Evolutionary conservation across 2,888 invertebrate genomes (phyloP).

Genomic region (Drosophila diplacantha): DNA sequence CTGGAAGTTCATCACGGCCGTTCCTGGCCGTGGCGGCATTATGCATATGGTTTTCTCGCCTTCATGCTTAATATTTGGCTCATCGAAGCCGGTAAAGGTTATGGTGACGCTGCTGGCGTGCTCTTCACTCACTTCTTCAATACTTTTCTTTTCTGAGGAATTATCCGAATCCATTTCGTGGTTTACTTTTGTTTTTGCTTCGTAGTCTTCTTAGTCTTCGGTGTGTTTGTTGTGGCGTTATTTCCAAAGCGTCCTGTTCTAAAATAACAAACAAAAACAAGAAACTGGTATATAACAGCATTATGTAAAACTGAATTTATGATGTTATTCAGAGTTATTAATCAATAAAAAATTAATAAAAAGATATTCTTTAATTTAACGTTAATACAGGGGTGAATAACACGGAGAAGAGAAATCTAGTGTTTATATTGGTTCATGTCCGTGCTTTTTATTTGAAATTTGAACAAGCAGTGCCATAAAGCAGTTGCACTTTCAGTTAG

Average conservation of each 20-base stretch:
- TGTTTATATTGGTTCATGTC: too few relatives aligned
- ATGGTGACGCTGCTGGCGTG: background rate
- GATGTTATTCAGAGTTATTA: too few relatives aligned
- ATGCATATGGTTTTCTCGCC: conserved; percentile 45
- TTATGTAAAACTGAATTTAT: too few relatives aligned
- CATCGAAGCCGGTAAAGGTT: background rate
- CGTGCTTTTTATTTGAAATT: too few relatives aligned
- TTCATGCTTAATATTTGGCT: conserved; percentile 8
- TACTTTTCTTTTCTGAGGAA: background rate
- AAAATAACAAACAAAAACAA: background rate
- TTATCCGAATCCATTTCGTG: background rate
- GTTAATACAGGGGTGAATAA: too few relatives aligned
- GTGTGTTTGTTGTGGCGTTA: background rate
- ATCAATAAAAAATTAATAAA: too few relatives aligned
- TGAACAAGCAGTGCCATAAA: background rate
- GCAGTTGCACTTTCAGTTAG: background rate
- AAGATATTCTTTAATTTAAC: too few relatives aligned
- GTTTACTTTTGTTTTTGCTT: background rate
- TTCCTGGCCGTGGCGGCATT: conserved; percentile 63
- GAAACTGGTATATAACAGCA: too few relatives aligned
- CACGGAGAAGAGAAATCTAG: too few relatives aligned
- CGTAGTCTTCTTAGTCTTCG: background rate
- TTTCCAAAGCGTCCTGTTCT: background rate
- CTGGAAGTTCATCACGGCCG: conserved; percentile 50
- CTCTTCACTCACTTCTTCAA: background rate